Evolutionary conservation across 2,113 vertebrate genomes (phyloP).

Genomic region (Brachyhypopomus occidentalis): DNA sequence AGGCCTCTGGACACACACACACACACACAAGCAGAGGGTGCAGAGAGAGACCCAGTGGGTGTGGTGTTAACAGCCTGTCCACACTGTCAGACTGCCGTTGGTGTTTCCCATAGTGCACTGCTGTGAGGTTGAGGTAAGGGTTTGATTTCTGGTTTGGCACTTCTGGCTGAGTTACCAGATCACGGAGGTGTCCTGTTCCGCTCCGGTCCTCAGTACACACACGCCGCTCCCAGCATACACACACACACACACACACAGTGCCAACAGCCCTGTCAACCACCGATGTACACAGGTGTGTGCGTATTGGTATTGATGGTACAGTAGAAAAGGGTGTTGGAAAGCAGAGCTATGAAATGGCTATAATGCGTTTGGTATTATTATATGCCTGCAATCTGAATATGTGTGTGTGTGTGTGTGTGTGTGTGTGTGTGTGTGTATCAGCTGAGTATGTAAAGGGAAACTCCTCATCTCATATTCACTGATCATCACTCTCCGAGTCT

Average conservation of each 20-base stretch:
- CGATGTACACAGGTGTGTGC: not conserved
- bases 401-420: not conserved
- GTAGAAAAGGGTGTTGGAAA: not conserved
- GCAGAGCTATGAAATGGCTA: not conserved
- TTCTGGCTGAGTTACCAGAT: slow-evolving; percentile 43
- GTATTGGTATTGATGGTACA: not conserved
- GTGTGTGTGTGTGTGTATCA: slow-evolving; percentile 14
- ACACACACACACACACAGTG: not conserved
- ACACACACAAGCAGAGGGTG: slow-evolving; percentile 6
- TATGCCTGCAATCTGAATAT: not conserved
- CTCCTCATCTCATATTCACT: slow-evolving; percentile 1
- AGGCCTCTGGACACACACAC: slow-evolving; percentile 25
- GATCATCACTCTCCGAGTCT: slow-evolving; percentile 14
- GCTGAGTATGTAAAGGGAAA: slow-evolving; percentile 21
- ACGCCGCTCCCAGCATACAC: not conserved
- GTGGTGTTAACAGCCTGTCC: slow-evolving; percentile 48
- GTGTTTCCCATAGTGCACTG: slow-evolving; percentile 51
- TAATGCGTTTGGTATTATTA: not conserved
- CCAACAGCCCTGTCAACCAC: not conserved
- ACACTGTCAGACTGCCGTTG: slow-evolving; percentile 53
- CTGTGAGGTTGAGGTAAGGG: slow-evolving; percentile 41
- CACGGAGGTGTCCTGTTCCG: slow-evolving; percentile 45
- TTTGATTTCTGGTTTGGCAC: slow-evolving; percentile 56
- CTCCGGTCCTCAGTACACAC: slow-evolving; percentile 30
- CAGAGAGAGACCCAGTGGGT: slow-evolving; percentile 38